Base-by-base conservation (phyloP, 1,140 invertebrate species). In the Schmidtea mediterranea region DNA sequence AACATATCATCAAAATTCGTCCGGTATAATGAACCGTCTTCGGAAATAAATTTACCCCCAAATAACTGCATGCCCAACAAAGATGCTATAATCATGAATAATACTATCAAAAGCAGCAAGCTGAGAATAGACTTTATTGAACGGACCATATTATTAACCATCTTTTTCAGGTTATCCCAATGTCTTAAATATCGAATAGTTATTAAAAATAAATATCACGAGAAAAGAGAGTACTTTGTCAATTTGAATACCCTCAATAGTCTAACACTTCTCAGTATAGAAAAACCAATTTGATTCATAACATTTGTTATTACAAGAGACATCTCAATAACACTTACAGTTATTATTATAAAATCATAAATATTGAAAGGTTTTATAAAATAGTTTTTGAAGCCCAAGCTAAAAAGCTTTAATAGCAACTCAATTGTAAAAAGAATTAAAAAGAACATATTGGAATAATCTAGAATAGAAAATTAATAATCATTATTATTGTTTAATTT, bases 121-220 rank as follows among this genome's bases (percentile, higher is more conserved):
- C 86, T 94, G 67, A 98, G 89, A 69, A 99, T 99, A 63, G 89
- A 95, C 69, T 90, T 77, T 92, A 99, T 98, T 56, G 86, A 94
- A 71, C 87, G 92, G 61, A 98, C 76, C 67, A 99, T 73, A 54
- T 92, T 98, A 69, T 97, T 86, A 55, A 99, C 92, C 61, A 98
- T 75, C 71, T 97, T 98, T 54, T 89, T 73, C 55, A 97, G 70
- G 53, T 84, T 90, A 55, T 87, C 80, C 92, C 90, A 98, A 69
- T 98, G 95, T 69, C 24, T 51, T 36, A 51, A 51, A 51, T 19
- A 22, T 41, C 3, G 48, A 45, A 45, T 53, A 50, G 10, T 21
- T 3, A 16, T 10, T 43, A 15, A 36, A 16, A 43, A 10, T 43
- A 36, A 43, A 10, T 9, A 16, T 9, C n/a, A n/a, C n/a, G n/a